phyloP scores from a whole-genome alignment of 2,888 invertebrate species.

The Chironomus riparius region DNA sequence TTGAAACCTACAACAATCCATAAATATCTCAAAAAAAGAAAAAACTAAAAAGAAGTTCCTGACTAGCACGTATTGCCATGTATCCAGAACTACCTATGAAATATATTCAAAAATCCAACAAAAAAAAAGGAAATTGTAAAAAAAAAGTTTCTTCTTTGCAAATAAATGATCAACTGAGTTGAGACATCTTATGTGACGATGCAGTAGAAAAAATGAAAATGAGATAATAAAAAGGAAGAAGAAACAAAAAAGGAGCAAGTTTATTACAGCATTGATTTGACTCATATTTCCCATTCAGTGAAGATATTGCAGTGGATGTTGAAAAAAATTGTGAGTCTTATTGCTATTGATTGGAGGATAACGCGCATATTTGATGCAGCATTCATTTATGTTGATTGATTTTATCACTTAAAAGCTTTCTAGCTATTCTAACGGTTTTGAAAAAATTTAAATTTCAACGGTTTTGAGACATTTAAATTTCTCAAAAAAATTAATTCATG shows the following conservation, averaged over 20 bases:
- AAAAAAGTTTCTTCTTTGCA: not conserved
- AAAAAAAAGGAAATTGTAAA: not conserved
- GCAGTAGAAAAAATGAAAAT: not conserved
- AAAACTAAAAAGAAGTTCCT: not conserved
- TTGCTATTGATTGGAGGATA: too few species aligned
- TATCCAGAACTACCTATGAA: not conserved
- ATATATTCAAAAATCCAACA: not conserved
- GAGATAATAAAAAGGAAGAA: too few species aligned
- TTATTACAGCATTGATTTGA: constrained; percentile 7
- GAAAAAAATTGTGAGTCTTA: not conserved
- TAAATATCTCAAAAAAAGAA: not conserved
- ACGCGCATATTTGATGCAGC: too few species aligned
- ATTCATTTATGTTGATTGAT: too few species aligned
- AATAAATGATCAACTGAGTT: constrained; percentile 1
- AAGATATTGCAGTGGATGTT: not conserved
- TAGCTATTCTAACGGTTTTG: too few species aligned
- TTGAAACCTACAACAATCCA: not conserved
- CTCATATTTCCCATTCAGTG: not conserved
- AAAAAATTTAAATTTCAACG: too few species aligned
- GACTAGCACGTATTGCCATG: not conserved
- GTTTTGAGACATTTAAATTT: too few species aligned
- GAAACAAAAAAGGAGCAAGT: not conserved
- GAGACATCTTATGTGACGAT: not conserved
- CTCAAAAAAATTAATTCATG: too few species aligned
- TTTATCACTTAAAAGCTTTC: too few species aligned